Conservation (phyloP, 2,113 vertebrate genomes). For the Paratilapia polleni region DNA sequence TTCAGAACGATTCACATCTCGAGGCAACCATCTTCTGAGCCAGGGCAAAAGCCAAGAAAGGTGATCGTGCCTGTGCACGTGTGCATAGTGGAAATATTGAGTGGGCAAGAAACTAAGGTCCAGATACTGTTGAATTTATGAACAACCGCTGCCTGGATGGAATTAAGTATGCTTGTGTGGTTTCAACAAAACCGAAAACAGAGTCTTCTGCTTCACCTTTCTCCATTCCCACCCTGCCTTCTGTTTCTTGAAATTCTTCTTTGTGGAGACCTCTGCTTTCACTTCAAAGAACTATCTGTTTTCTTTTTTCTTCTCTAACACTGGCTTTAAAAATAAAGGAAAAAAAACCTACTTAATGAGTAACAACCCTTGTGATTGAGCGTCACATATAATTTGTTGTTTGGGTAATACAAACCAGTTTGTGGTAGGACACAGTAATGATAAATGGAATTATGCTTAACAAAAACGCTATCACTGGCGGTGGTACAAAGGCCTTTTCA, state of each 20-base stretch:
- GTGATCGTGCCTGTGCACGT: conserved; percentile 5
- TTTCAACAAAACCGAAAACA: conserved; percentile 22
- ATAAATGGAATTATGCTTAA: conserved; percentile 63
- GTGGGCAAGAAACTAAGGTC: conserved; percentile 36
- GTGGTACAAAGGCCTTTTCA: conserved; percentile 48
- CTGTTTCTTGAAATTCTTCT: conserved; percentile 33
- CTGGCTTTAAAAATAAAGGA: background rate
- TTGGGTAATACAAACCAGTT: conserved; percentile 31
- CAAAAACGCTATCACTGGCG: conserved; percentile 46
- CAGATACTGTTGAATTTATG: conserved; percentile 65
- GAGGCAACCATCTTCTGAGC: conserved; percentile 34
- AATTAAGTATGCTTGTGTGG: conserved; percentile 39
- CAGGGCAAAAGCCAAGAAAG: conserved; percentile 53
- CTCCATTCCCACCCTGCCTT: conserved; percentile 20
- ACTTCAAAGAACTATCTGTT: conserved; percentile 47
- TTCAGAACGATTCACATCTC: conserved; percentile 45
- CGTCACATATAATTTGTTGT: conserved; percentile 55
- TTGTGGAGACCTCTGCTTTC: conserved; percentile 45
- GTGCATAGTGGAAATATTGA: conserved; percentile 3
- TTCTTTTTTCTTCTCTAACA: conserved; percentile 22
- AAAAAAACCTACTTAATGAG: conserved; percentile 34
- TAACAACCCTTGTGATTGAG: conserved; percentile 48
- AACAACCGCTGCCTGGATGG: conserved; percentile 41
- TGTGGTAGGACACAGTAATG: conserved; percentile 44
- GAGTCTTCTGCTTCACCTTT: conserved; percentile 49